A percentile compares a stretch with the other conserved stretches of the same genome.
Conservation (phyloP, 2,888 invertebrate genomes). For the Heliothis peltigera region DNA sequence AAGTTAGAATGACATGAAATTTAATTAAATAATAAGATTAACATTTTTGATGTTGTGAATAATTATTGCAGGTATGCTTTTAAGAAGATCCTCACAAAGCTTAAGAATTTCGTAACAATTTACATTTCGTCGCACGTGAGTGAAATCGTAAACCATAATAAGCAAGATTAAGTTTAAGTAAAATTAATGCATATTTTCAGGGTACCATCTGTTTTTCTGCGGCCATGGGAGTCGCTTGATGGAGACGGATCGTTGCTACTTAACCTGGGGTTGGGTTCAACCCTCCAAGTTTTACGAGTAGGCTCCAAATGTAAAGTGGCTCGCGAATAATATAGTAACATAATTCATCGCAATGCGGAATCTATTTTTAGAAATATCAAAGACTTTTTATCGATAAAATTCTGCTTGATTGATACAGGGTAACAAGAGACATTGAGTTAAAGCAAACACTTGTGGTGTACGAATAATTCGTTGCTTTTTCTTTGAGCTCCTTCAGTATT, state of each 20-base stretch:
- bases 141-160: conserved; percentile 7
- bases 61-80: not conserved
- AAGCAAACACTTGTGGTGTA: conserved; percentile 31
- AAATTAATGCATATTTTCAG: conserved; percentile 17
- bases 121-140: not conserved
- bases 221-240: conserved; percentile 24
- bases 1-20: not conserved
- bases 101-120: not conserved
- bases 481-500: conserved; percentile 23
- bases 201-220: conserved; percentile 19
- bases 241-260: conserved; percentile 23
- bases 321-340: conserved; percentile 11
- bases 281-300: conserved; percentile 10
- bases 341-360: conserved; percentile 19
- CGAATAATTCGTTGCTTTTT: conserved; percentile 17
- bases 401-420: conserved; percentile 11
- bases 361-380: not conserved
- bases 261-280: conserved; percentile 10
- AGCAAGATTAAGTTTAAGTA: conserved; percentile 7
- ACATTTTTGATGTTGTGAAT: not conserved
- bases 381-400: conserved; percentile 5
- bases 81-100: not conserved
- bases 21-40: not conserved
- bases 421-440: conserved; percentile 36
- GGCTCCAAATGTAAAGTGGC: conserved; percentile 12